Evolutionary conservation across 2,888 invertebrate species (phyloP), one percentile per base, ranked within the genome.

Genomic region (Hermodice carunculata): DNA sequence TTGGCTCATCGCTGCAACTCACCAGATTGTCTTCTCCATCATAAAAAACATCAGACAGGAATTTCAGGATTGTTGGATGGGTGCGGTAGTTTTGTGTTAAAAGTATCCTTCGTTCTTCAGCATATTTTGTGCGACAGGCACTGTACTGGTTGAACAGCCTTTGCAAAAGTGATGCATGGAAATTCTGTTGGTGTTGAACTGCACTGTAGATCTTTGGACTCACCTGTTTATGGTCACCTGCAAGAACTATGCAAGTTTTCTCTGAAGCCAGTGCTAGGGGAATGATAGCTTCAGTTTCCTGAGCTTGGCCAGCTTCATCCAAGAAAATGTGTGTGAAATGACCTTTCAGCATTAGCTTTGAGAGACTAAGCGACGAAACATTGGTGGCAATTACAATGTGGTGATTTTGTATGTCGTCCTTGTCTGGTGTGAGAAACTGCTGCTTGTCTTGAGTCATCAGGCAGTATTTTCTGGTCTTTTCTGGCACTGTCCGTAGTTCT

Each of bases 11-110:
- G 17, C 53, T 53, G 2, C 24, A 14, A 34, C 34, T 24, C 2
- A 22, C 32, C 14, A 63, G 14, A 2, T 29, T n/a, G 3, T 26
- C 32, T 2, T 8, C 19, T 11, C 14, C 60, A 6, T 31, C 28
- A 32, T 64, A 64, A 40, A 63, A 64, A 22, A 28, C 52, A 37
- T 26, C 3, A 14, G 64, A 64, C 8, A 64, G 4, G 44, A 64
- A 64, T 3, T 14, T 6, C 31, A 64, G 19, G 34, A 65, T 66
- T 28, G 37, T 58, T n/a, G 40, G 28, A 28, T 64, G 61, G 8
- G 61, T 37, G 2, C 64, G 62, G 29, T 64, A 64, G 31, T 51
- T 62, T 28, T 32, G 19, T 1, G 11, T 49, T n/a, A 60, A 34
- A 5, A 60, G 5, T 5, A 31, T 60, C 1, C 17, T 4, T 28